A percentile compares a stretch with the other conserved stretches of the same genome.
phyloP scores from a whole-genome alignment of 2,888 invertebrate species.

The Idaea dimidiata region DNA sequence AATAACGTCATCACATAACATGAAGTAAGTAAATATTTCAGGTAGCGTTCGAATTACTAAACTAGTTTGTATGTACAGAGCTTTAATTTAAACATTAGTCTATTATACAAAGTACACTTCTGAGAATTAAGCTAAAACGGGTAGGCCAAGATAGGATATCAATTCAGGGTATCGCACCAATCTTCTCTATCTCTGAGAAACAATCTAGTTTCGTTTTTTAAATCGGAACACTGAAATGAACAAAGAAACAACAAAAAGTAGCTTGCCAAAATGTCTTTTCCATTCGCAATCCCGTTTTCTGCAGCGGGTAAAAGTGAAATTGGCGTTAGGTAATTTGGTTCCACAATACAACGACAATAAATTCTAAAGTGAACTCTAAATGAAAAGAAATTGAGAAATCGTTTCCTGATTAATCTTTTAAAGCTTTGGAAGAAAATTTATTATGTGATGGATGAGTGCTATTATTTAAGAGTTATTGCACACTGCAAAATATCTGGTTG shows the following conservation, averaged over 20 bases:
- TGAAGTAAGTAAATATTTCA: too few relatives aligned
- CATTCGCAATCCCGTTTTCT: constrained; percentile 21
- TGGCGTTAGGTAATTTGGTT: constrained; percentile 13
- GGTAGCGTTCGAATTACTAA: too few relatives aligned
- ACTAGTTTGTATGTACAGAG: neutral
- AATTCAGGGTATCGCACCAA: neutral
- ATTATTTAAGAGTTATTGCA: neutral
- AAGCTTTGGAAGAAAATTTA: constrained; percentile 21
- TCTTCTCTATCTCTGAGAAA: neutral
- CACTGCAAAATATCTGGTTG: neutral
- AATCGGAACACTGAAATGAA: constrained; percentile 7
- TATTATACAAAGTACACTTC: neutral
- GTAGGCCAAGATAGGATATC: neutral
- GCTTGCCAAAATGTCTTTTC: constrained; percentile 21
- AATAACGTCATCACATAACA: too few relatives aligned
- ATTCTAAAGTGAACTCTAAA: constrained; percentile 20
- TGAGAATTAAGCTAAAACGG: neutral
- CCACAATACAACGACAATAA: constrained; percentile 19
- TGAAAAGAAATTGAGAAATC: constrained; percentile 7
- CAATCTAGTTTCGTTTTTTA: neutral
- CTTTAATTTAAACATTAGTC: neutral
- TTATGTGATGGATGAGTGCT: constrained; percentile 11
- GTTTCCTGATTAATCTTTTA: constrained; percentile 9
- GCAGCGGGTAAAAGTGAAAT: constrained; percentile 18
- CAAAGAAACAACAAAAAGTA: constrained; percentile 22